Evolutionary conservation across 2,888 invertebrate genomes (phyloP), one percentile per base, ranked within the genome.

Genomic region (Alitta virens): DNA sequence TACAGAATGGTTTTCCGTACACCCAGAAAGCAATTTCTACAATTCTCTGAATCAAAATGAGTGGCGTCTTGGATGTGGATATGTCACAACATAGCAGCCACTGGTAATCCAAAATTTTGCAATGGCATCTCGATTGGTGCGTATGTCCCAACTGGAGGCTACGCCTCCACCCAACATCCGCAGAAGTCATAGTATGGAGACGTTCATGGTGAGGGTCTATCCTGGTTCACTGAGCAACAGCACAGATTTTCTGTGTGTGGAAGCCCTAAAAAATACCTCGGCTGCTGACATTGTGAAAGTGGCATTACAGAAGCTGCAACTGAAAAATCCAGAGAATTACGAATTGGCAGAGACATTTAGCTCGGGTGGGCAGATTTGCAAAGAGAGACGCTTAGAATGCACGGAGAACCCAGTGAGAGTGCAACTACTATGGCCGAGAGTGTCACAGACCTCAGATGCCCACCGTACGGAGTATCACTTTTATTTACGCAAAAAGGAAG

Each of bases 331-430:
- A 2, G 51, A 50, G 12, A 66, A 71, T 43, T 80, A 75, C 63
- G 78, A 80, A 62, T 67, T 81, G 56, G 78, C 78, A 1, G 92
- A 92, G 72, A 90, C 92, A 74, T 91, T 91, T 64, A 90, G 91
- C 81, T 88, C 90, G 69, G 87, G 89, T 72, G 93, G 93, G 43
- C 90, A 91, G 75, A 92, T 94, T 80, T 95, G 94, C 83, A 96
- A 95, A 79, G 94, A 94, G 84, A 85, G 95, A 67, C 86, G 94
- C 67, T 87, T 96, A 63, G 91, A 91, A 16, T 87, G 90, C 43
- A 86, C 76, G 49, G 86, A 85, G 70, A 82, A 81, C 66, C 85
- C 85, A 0, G 84, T 84, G 14, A 78, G 81, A 27, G 77, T 85
- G 18, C 84, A 85, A 72, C 74, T 83, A 49, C 72, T 84, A n/a